Base-by-base conservation (phyloP, 2,888 invertebrate genomes). In the Apotomis turbidana region DNA sequence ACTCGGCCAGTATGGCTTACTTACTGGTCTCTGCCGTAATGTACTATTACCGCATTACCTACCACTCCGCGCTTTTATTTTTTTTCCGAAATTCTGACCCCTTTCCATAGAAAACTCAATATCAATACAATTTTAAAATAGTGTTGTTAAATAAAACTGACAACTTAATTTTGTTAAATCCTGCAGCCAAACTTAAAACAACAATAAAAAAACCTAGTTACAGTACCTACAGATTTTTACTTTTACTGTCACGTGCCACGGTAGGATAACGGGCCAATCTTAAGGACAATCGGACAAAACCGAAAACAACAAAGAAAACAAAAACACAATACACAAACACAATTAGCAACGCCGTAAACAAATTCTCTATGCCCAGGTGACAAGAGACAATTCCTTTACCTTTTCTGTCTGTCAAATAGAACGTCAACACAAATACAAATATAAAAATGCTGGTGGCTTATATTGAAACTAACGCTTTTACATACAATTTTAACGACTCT, bases 281-380 rank as follows among this genome's bases (percentile, higher is more conserved):
- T 36, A 27, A 64, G 57, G 12, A 63, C 69, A 61, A 68, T 73
- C 49, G 61, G 44, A 74, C 57, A 70, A 73, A 63, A 67, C 75
- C 75, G 74, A 74, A 71, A 71, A 74, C 70, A 63, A 77, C 75
- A 76, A 76, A 70, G 68, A 74, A 69, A 70, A 74, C 62, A 70
- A 71, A 67, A 62, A 66, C 72, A 64, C 73, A 70, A 74, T 76
- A 76, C 75, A 81, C 79, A 80, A 77, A 78, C 78, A 78, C 78
- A 81, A 88, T 88, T 88, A 80, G 87, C 85, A 75, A 80, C 83
- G 84, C 80, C 81, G 83, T 86, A 85, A 85, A 86, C 84, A 80
- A 76, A 73, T 81, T 82, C 79, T 82, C 79, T 79, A 78, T 77
- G 79, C 71, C 68, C 87, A 86, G 86, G 86, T 86, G 88, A 83